Base-by-base conservation (phyloP, 1,140 invertebrate genomes). In the Papilio dardanus region DNA sequence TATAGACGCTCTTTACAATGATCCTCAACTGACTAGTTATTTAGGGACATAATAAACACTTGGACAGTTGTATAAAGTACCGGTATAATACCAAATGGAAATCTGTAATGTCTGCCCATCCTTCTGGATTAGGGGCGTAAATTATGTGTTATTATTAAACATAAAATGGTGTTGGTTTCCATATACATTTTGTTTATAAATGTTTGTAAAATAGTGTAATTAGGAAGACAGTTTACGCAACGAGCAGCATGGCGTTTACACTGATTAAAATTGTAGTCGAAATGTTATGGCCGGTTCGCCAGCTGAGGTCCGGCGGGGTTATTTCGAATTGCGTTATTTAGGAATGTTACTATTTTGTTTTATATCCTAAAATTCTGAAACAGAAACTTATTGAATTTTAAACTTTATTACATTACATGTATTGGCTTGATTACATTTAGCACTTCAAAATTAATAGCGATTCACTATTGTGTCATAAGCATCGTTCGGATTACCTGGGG, bases 161-260 rank as follows among this genome's bases (percentile, higher is more conserved):
- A 37, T 37, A 42, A 42, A 42, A 16, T 0, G 16, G 40, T n/a
- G 3, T 16, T 16, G 40, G 16, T 4, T 4, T 42, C 5, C 40
- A 16, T 2, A 42, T 42, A 16, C 19, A 8, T 7, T 46, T 46
- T 19, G 42, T 46, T 46, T 1, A 46, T 19, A 19, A 28, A 24
- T 58, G 21, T 24, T 24, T 58, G 14, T n/a, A 50, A 50, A 5
- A 24, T 62, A 28, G 54, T 5, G 24, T 14, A 10, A 62, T 62
- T 62, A 62, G 14, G 21, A 62, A 62, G 21, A 62, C 54, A 62
- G 30, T 62, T 62, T 62, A 28, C 54, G 54, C 21, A 62, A 30
- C n/a, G 42, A 46, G 42, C 12, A 8, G 46, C 46, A 19, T 62
- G 10, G 24, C 24, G 12, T 28, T 62, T 28, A 28, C 24, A 4